phyloP scores from a whole-genome alignment of 1,140 invertebrate species.

The Aphidius ervi region DNA sequence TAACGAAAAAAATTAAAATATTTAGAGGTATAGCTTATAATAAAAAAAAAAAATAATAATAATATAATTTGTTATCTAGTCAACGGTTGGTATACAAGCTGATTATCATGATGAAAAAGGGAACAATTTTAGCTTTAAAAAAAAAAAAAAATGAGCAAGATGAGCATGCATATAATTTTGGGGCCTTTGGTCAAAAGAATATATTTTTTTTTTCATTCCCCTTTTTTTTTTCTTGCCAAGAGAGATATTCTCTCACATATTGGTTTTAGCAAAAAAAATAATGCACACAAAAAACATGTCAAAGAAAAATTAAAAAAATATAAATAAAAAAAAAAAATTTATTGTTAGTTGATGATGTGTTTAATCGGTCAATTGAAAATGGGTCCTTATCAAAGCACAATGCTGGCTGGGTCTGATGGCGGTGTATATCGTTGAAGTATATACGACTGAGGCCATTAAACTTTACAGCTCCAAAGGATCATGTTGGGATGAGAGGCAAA shows the following conservation, averaged over 20 bases:
- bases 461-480: conserved; percentile 34
- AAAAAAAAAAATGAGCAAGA: not conserved
- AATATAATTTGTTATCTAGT: not conserved
- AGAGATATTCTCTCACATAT: not conserved
- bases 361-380: conserved; percentile 38
- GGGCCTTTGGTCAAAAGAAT: conserved; percentile 2
- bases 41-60: no score
- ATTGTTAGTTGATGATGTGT: not conserved
- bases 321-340: not conserved
- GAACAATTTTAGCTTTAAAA: conserved; percentile 5
- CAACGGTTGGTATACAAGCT: not conserved
- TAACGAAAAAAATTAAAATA: no score
- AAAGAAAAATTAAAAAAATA: not conserved
- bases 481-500: conserved; percentile 10
- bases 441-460: conserved; percentile 43
- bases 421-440: not conserved
- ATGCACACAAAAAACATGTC: not conserved
- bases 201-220: not conserved
- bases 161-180: conserved; percentile 1
- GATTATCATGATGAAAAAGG: conserved; percentile 7
- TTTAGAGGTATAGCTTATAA: no score
- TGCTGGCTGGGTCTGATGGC: conserved; percentile 27
- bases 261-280: not conserved
- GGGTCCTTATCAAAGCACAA: conserved; percentile 30
- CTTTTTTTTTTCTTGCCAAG: not conserved